Evolutionary conservation across 2,888 invertebrate species (phyloP).

Genomic region (Sesamia inferens): DNA sequence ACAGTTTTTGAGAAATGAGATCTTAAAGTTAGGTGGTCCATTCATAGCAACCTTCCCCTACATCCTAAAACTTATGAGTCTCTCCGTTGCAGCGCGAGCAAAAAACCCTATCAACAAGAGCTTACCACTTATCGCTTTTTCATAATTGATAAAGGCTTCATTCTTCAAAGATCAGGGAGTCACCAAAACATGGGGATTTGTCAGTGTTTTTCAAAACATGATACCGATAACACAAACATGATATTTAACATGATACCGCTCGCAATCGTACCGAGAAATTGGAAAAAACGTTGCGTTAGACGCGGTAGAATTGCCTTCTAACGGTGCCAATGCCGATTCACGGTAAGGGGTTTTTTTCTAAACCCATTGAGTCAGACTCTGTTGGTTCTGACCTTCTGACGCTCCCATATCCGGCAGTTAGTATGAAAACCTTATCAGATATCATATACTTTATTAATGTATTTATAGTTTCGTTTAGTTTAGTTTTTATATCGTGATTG

Average conservation of each 20-base stretch:
- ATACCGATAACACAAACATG: no score
- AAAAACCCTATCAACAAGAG: not conserved
- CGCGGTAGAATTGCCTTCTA: not conserved
- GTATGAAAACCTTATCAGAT: slow-evolving; percentile 1
- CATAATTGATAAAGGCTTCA: not conserved
- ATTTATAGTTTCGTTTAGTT: not conserved
- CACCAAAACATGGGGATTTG: not conserved
- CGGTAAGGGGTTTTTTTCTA: slow-evolving; percentile 6
- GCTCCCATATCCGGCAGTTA: not conserved
- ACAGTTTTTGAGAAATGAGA: no score
- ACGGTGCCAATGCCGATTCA: not conserved
- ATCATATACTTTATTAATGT: not conserved
- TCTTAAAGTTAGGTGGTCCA: no score
- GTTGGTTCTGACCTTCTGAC: not conserved
- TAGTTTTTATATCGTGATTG: not conserved
- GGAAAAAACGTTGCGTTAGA: not conserved
- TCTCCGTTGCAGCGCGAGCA: no score
- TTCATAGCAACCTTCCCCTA: no score
- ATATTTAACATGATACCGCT: not conserved
- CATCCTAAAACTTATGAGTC: not conserved
- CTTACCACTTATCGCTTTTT: not conserved
- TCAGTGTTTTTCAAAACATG: not conserved
- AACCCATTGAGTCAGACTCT: slow-evolving; percentile 3
- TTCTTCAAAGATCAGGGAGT: not conserved
- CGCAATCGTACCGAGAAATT: slow-evolving; percentile 8